These are phyloP conservation scores for Brachyhypopomus occidentalis DNA, from an alignment of 2,113 vertebrate species.

Conservation along the genomic window DNA sequence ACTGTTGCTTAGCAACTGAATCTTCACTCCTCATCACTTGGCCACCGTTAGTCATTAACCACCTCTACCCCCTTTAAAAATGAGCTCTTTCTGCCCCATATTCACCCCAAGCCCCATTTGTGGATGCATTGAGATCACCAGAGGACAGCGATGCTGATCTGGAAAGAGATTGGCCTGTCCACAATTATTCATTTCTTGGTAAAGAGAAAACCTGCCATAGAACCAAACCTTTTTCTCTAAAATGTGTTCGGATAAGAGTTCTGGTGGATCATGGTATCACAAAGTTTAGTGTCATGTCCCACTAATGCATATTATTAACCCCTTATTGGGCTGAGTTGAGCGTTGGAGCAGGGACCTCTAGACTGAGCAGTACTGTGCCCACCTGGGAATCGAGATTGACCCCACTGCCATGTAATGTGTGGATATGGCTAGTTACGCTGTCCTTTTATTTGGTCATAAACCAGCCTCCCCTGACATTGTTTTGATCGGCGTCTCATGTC, in stretches of 20 bases:
- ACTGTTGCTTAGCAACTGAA: constrained; percentile 97
- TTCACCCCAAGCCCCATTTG: constrained; percentile 75
- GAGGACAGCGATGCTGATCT: background rate
- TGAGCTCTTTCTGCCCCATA: constrained; percentile 46
- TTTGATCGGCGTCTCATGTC: background rate
- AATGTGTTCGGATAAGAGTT: background rate
- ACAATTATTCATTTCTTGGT: background rate
- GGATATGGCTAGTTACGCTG: background rate
- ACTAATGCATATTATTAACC: constrained; percentile 4
- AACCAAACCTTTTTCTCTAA: background rate
- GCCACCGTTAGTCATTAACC: constrained; percentile 47
- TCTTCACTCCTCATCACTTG: constrained; percentile 70
- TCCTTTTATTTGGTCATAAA: constrained; percentile 6
- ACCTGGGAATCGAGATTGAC: background rate
- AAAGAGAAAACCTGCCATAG: background rate
- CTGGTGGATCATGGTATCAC: background rate
- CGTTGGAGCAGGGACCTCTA: background rate
- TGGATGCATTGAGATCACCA: constrained; percentile 70
- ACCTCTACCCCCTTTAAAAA: constrained; percentile 38
- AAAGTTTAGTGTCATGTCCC: background rate
- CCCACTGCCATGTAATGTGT: background rate
- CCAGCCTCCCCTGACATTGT: background rate
- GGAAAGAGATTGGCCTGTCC: background rate
- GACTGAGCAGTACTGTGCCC: constrained; percentile 48
- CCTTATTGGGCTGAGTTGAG: background rate